Evolutionary conservation across 2,888 invertebrate genomes (phyloP), one percentile per base, ranked within the genome.

Genomic region (Drosophila ochracea): DNA sequence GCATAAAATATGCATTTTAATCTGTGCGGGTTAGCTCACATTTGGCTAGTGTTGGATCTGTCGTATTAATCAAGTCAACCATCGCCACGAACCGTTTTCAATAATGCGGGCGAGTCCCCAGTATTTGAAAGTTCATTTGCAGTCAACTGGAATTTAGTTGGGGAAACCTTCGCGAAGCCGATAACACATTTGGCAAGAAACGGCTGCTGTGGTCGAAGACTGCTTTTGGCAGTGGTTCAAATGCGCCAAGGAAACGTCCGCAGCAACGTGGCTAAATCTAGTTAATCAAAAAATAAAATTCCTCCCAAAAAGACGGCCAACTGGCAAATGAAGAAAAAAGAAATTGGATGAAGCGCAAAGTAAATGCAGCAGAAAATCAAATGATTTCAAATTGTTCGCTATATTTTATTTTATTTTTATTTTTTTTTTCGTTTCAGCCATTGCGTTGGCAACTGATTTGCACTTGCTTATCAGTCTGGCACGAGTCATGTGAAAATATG

Each of bases 251-350:
- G 49, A 72, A 68, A 66, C 68, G 68, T 69, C 75, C 60, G 68
- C 72, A 69, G 68, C 31, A 54, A 33, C 37, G 55, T 58, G 71
- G 61, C 71, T 62, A 57, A 81, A 76, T 73, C 73, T 73, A 80
- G 90, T 90, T 91, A 88, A 88, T 91, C 91, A 85, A 73, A 75
- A 89, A 87, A 82, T 82, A 80, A 76, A 83, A 75, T 50, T 71
- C 62, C 54, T 35, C n/a, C 52, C n/a, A n/a, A 41, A 64, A 55
- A 72, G 49, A 63, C 65, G 62, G 54, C 52, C 43, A 54, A 62
- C 37, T 50, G 49, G 60, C 57, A 69, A 70, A 65, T 49, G 16
- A 9, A 62, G 31, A 47, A 59, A 68, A 50, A 49, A 67, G 60
- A 25, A 47, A 25, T 47, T 9, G 16, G 5, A 47, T 16, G 9